Base-by-base conservation (phyloP, 2,888 invertebrate species). In the Agrochola litura region DNA sequence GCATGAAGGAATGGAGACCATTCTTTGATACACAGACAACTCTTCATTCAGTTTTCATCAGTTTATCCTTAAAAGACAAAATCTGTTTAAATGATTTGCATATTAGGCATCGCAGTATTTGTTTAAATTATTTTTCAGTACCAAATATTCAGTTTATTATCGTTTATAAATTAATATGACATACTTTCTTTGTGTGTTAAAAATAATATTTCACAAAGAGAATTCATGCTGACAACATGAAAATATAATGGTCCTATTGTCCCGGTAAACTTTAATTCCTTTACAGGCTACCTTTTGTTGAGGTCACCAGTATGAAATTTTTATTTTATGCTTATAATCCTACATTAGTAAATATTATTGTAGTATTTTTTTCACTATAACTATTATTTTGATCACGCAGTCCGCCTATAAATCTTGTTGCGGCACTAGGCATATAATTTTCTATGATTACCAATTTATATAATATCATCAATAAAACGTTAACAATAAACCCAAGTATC, bases 211-310 rank as follows among this genome's bases (percentile, higher is more conserved):
- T 58, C 16, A 76, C 49, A 68, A 63, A 46, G 37, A 54, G 54
- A 46, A 77, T 37, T 5, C 49, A 52, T 63, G 30, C 46, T 65
- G 41, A 41, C 41, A 77, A 69, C 65, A 61, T 49, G 14, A 66
- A 56, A 67, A 67, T 67, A 63, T 82, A 67, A 76, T 52, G 49
- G 19, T 41, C 12, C 49, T 16, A 58, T 76, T 82, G 66, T 67
- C 49, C 54, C 61, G 10, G 54, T 61, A 67, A 81, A 66, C 54
- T 76, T 76, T 81, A 81, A 79, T 81, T 78, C 82, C 54, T 82
- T 49, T 56, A 30, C 22, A 63, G 67, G 12, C 22, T 43, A 82
- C 65, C 66, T 66, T 81, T 76, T 82, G 76, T 66, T 46, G 19
- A 61, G 54, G 25, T 65, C 14, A 75, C 76, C 25, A 19, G 25